Evolutionary conservation across 2,888 invertebrate genomes (phyloP).

Genomic region (Epinotia nisella): DNA sequence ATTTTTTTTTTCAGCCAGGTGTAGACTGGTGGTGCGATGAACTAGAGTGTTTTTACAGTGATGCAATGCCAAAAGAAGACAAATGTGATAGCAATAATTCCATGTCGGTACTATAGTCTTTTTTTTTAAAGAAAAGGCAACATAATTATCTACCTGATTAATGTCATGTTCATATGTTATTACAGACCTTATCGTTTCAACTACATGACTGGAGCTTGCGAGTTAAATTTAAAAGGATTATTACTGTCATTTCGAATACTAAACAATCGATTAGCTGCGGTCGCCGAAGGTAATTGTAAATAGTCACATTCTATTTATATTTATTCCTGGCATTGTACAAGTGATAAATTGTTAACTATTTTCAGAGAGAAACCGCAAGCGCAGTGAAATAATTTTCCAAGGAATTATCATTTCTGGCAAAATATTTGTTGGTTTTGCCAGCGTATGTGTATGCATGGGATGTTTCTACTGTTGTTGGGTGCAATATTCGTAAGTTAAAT

Average conservation of each 20-base stretch:
- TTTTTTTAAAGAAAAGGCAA: background rate
- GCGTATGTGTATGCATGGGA: slow-evolving; percentile 10
- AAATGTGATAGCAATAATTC: slow-evolving; percentile 62
- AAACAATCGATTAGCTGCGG: slow-evolving; percentile 18
- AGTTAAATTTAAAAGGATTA: slow-evolving; percentile 59
- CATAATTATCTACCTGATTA: background rate
- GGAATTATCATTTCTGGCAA: slow-evolving; percentile 26
- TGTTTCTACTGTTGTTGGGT: slow-evolving; percentile 36
- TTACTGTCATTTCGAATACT: slow-evolving; percentile 50
- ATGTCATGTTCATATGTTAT: slow-evolving; percentile 43
- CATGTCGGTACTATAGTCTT: slow-evolving; percentile 50
- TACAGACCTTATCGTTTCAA: slow-evolving; percentile 65
- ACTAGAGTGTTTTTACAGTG: slow-evolving; percentile 53
- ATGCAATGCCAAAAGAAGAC: slow-evolving; percentile 50
- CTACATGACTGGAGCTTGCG: slow-evolving; percentile 60
- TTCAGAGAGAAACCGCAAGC: slow-evolving; percentile 33
- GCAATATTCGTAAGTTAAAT: slow-evolving; percentile 34
- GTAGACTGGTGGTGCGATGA: slow-evolving; percentile 51
- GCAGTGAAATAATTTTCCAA: slow-evolving; percentile 35
- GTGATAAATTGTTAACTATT: background rate
- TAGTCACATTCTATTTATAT: background rate
- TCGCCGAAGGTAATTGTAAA: slow-evolving; percentile 11
- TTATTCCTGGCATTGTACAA: background rate
- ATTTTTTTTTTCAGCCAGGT: slow-evolving; percentile 46
- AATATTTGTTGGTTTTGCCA: slow-evolving; percentile 29